Percentiles rank a stretch among this genome's conserved stretches.
Conservation (phyloP, 2,113 vertebrate genomes). For the Halcyon senegalensis region DNA sequence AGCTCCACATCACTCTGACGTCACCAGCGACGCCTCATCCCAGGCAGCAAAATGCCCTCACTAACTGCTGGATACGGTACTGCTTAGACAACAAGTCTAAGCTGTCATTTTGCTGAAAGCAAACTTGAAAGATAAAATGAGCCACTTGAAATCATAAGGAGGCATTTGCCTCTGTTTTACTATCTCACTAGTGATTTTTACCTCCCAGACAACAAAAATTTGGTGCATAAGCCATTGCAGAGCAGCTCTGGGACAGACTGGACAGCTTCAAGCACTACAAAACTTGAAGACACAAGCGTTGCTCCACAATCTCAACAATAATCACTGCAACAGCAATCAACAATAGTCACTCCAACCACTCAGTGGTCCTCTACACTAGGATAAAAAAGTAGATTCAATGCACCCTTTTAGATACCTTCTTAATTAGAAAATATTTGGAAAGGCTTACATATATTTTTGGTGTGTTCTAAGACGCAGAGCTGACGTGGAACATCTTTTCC, state of each 20-base stretch:
- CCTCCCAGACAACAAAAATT: neutral
- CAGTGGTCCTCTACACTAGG: neutral
- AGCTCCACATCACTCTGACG: neutral
- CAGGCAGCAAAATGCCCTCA: neutral
- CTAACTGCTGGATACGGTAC: neutral
- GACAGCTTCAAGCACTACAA: neutral
- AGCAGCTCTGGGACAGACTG: neutral
- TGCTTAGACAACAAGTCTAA: neutral
- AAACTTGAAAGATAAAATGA: neutral
- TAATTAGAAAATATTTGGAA: neutral
- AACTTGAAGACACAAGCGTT: neutral
- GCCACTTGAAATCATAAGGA: neutral
- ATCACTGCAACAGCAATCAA: too few species aligned
- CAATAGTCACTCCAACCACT: neutral
- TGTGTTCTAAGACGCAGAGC: neutral
- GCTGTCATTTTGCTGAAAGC: neutral
- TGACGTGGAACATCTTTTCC: neutral
- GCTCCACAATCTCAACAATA: neutral
- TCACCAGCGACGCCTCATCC: neutral
- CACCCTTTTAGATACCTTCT: neutral
- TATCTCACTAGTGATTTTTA: neutral
- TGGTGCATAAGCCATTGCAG: neutral
- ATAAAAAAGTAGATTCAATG: neutral
- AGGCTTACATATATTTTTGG: neutral
- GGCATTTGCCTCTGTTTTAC: neutral